A percentile compares a stretch with the other conserved stretches of the same genome.
Evolutionary conservation across 2,113 vertebrate genomes (phyloP).

Genomic region (Podarcis raffonei): DNA sequence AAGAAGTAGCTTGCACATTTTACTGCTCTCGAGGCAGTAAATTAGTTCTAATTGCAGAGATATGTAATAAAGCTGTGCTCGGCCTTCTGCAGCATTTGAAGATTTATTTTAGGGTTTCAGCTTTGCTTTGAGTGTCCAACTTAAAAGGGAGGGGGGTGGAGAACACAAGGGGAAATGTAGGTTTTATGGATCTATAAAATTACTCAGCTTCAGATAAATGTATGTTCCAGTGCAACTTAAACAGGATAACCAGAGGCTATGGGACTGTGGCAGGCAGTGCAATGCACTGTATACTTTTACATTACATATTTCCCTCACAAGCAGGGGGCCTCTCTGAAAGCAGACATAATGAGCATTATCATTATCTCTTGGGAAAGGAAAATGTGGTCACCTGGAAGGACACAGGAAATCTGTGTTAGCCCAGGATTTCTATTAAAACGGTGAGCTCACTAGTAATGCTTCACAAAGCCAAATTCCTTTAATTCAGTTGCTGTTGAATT

Average conservation of each 20-base stretch:
- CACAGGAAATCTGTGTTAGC: not conserved
- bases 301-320: constrained; percentile 39
- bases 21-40: constrained; percentile 76
- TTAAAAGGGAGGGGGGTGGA: constrained; percentile 51
- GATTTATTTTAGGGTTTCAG: constrained; percentile 76
- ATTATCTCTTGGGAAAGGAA: not conserved
- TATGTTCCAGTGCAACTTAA: constrained; percentile 55
- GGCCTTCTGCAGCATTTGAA: constrained; percentile 70
- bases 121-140: constrained; percentile 65
- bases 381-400: not conserved
- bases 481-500: constrained; percentile 10
- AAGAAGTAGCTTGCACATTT: constrained; percentile 77
- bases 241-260: constrained; percentile 46
- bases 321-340: constrained; percentile 25
- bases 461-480: not conserved
- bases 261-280: constrained; percentile 29
- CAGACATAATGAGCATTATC: not conserved
- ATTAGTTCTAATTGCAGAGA: constrained; percentile 81
- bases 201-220: constrained; percentile 58
- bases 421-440: not conserved
- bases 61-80: constrained; percentile 73
- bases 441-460: not conserved
- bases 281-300: constrained; percentile 18
- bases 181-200: constrained; percentile 75
- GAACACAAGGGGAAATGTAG: constrained; percentile 68